These are phyloP conservation scores for Cryptocephalus primarius DNA, from an alignment of 2,888 invertebrate genomes.

Conservation along the genomic window DNA sequence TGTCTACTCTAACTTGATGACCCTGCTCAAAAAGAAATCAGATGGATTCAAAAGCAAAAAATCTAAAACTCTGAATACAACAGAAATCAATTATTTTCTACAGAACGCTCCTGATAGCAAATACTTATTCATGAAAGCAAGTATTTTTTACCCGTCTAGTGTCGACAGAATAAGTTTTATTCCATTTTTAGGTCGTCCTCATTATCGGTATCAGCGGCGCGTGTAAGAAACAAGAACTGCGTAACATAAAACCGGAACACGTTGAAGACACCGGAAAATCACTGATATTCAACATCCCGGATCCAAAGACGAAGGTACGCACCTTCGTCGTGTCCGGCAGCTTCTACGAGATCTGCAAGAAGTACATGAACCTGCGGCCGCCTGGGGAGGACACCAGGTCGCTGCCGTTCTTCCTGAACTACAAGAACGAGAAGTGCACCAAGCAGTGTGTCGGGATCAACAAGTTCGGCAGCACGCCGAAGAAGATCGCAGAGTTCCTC, in stretches of 20 bases:
- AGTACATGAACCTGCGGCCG: slow-evolving; percentile 9
- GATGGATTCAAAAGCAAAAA: slow-evolving; percentile 1
- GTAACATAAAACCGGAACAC: slow-evolving; percentile 1
- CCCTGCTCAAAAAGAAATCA: not conserved
- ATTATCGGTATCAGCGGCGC: slow-evolving; percentile 1
- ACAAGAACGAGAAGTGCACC: slow-evolving; percentile 10
- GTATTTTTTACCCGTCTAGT: too few relatives aligned
- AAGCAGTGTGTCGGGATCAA: slow-evolving; percentile 9
- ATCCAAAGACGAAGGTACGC: slow-evolving; percentile 7
- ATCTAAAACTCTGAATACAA: not conserved
- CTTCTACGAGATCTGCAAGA: slow-evolving; percentile 9
- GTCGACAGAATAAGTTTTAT: too few relatives aligned
- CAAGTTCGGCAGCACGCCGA: slow-evolving; percentile 10
- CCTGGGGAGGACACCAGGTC: not conserved
- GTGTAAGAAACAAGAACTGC: slow-evolving; percentile 1
- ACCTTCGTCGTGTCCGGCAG: slow-evolving; percentile 9
- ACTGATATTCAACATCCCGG: slow-evolving; percentile 9
- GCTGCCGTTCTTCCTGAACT: slow-evolving; percentile 13
- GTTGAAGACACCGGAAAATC: slow-evolving; percentile 5
- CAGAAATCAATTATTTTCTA: slow-evolving; percentile 1
- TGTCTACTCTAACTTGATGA: not conserved
- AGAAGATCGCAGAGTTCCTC: slow-evolving; percentile 10
- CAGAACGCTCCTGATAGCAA: slow-evolving; percentile 1
- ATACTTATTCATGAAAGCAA: not conserved
- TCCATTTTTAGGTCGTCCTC: not conserved